Evolutionary conservation across 2,113 vertebrate species (phyloP), one percentile per base, ranked within the genome.

Genomic region (Hemichromis elongatus): DNA sequence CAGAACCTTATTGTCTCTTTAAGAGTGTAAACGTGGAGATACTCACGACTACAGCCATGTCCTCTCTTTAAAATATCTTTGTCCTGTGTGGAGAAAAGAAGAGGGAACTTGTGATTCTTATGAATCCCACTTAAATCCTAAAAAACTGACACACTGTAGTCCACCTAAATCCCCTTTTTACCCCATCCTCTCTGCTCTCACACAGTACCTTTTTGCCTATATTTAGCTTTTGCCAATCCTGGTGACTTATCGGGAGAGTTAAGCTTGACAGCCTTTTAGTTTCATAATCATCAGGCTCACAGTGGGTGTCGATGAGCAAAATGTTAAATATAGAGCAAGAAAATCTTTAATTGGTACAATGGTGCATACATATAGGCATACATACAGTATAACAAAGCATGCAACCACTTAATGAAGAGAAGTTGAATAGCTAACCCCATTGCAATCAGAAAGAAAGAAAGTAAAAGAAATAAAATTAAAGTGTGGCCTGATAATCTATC

Each of bases 11-110:
- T 66, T 12, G 40, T 68, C 28, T n/a, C 14, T 54, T 40, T 6
- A 53, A 57, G 12, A 5, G 18, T 42, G 24, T 19, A 33, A 16
- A 85, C 77, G 78, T 77, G 28, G 0, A 45, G 45, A 28, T 92
- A 96, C 96, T 96, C 50, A 96, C 96, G 24, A 96, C 93, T 50
- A 96, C 95, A 86, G 96, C 95, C 96, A 96, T 96, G 68, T 87
- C 86, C 87, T 86, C 82, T 90, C 57, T 57, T 93, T 70, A 73
- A 45, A 47, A 81, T 54, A 88, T 80, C 88, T 83, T 87, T 47
- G 13, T 35, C 28, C 50, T 77, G 81, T 92, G 83, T 89, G 86
- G 2, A 82, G 24, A 77, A 56, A 55, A 19, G 5, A n/a, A 86
- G 61, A 85, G 9, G 24, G 9, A 77, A 24, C 63, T 50, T 53